These are phyloP conservation scores for Bombylius discolor DNA, from an alignment of 2,888 invertebrate species.

Conservation along the genomic window DNA sequence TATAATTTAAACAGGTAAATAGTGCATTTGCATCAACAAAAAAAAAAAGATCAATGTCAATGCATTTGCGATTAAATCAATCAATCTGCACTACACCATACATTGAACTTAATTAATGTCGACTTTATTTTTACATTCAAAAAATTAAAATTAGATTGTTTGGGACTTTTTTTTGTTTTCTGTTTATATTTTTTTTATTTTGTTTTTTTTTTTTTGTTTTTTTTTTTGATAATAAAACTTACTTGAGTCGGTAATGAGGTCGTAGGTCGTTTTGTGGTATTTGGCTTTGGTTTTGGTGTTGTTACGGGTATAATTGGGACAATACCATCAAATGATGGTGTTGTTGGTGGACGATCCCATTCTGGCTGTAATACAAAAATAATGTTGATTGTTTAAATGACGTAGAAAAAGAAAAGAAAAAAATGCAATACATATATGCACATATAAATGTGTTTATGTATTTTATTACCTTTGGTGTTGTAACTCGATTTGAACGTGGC, in stretches of 20 bases:
- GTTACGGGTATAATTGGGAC: conserved; percentile 14
- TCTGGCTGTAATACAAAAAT: conserved; percentile 47
- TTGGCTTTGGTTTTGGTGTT: conserved; percentile 19
- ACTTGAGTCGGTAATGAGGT: conserved; percentile 3
- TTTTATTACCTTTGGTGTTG: conserved; percentile 50
- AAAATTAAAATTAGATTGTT: too few relatives aligned
- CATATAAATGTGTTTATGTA: background rate
- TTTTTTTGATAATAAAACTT: too few relatives aligned
- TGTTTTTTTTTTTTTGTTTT: too few relatives aligned
- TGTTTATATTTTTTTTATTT: too few relatives aligned
- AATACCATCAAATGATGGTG: conserved; percentile 39
- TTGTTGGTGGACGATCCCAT: conserved; percentile 69
- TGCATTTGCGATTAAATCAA: background rate
- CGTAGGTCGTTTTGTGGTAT: conserved; percentile 18
- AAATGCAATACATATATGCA: too few relatives aligned
- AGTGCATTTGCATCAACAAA: background rate
- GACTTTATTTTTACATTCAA: too few relatives aligned
- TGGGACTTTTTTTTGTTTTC: too few relatives aligned
- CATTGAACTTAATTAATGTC: background rate
- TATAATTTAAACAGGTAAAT: too few relatives aligned
- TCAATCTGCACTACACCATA: background rate
- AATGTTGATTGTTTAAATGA: conserved; percentile 2
- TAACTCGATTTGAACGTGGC: conserved; percentile 49
- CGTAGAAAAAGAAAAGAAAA: background rate
- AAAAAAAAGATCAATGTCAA: background rate